Evolutionary conservation across 2,797 vertebrate species (phyloP).

Genomic region (Antennarius maculatus): DNA sequence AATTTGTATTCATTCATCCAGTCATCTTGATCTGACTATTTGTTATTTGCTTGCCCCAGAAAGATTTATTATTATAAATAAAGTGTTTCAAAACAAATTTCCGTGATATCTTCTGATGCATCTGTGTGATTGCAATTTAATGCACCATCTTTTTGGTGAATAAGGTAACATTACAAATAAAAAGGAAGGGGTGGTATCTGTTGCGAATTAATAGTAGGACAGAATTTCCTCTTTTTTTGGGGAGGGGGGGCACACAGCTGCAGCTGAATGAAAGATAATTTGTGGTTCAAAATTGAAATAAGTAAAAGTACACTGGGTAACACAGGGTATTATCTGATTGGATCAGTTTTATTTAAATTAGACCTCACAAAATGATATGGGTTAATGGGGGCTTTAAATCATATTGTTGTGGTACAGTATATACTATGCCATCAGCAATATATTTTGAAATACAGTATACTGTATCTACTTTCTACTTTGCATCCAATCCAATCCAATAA

Average conservation of each 20-base stretch:
- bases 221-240: constrained; percentile 11
- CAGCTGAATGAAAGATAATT: constrained; percentile 18
- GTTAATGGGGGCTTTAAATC: not conserved
- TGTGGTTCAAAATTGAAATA: constrained; percentile 24
- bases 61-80: constrained; percentile 58
- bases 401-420: too few relatives aligned
- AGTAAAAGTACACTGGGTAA: constrained; percentile 10
- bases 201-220: constrained; percentile 35
- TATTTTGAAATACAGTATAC: not conserved
- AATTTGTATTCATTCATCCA: constrained; percentile 23
- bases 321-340: constrained; percentile 9
- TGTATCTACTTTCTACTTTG: too few relatives aligned
- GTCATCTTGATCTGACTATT: constrained; percentile 39
- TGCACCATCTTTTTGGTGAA: constrained; percentile 14
- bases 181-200: constrained; percentile 32
- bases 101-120: constrained; percentile 5
- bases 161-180: constrained; percentile 24
- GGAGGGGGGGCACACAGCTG: constrained; percentile 29
- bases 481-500: too few relatives aligned
- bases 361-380: not conserved
- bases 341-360: not conserved
- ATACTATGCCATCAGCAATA: not conserved
- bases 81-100: constrained; percentile 46
- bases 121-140: constrained; percentile 20
- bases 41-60: constrained; percentile 33